Evolutionary conservation across 2,113 vertebrate species (phyloP), one percentile per base, ranked within the genome.

Genomic region (Lophochroa leadbeateri): DNA sequence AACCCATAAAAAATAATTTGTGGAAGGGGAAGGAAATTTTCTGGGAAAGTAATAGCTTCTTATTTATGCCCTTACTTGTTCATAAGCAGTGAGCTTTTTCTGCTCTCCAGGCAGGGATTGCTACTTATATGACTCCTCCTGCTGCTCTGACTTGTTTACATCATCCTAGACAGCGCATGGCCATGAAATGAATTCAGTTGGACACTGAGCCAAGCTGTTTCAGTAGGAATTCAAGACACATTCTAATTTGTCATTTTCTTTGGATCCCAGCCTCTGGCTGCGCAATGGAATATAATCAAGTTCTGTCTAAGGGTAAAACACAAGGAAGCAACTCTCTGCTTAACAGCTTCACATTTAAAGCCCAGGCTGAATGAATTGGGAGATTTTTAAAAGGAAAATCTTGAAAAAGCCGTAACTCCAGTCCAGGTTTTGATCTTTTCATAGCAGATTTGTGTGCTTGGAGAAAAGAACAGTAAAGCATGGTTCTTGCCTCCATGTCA

Each of bases 101-200:
- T 96, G 77, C 86, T 88, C 90, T 90, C 78, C 65, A 71, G 94
- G 95, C 90, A 96, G 61, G 87, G 61, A 84, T 92, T 96, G 69
- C 88, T 92, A 37, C 90, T 96, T 88, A 86, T 87, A 92, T 91
- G 92, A 80, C 76, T 78, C 41, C 61, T 82, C 65, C 80, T 92
- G 94, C 93, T 96, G 92, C 76, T 96, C 76, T 93, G 88, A 77
- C 84, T 94, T 97, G 84, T 97, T 97, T 95, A 88, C 96, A 94
- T 77, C 90, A 93, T 93, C 67, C 90, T 74, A 39, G 87, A 81
- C 88, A 94, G 79, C 9, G 23, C 86, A 82, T 79, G 68, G 53
- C 86, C 58, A 33, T 94, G 68, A 94, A 90, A 95, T 94, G 79
- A 91, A 96, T 97, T 94, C 91, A 80, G 68, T 37, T 91, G 92